These are phyloP conservation scores for Teinopalpus imperialis DNA, from an alignment of 2,888 invertebrate genomes.

Conservation along the genomic window DNA sequence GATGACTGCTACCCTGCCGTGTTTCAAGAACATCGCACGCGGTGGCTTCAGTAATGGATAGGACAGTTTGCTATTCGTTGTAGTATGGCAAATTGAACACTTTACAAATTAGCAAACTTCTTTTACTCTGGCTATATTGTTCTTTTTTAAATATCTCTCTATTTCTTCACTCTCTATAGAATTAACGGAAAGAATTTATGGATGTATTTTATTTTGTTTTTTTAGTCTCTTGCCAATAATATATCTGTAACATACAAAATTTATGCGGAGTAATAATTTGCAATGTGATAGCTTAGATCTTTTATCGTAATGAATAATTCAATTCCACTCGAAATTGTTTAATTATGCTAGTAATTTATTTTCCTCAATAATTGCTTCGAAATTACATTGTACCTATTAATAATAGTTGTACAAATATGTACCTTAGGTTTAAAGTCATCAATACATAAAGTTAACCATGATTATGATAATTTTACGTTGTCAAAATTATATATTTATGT, in stretches of 20 bases:
- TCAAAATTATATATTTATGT: conserved; percentile 68
- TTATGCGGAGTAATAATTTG: conserved; percentile 62
- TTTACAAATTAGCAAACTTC: conserved; percentile 55
- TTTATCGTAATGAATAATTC: conserved; percentile 55
- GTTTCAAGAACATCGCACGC: conserved; percentile 69
- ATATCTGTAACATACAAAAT: conserved; percentile 64
- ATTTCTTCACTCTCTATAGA: conserved; percentile 74
- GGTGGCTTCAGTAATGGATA: conserved; percentile 49
- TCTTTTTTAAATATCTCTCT: conserved; percentile 58
- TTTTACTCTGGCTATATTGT: conserved; percentile 52
- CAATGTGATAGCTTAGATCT: conserved; percentile 77
- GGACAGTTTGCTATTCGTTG: conserved; percentile 70
- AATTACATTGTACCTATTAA: conserved; percentile 43
- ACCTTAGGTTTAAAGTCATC: conserved; percentile 62
- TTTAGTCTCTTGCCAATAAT: conserved; percentile 78
- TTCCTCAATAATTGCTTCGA: conserved; percentile 41
- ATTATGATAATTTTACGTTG: conserved; percentile 56
- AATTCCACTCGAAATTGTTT: conserved; percentile 53
- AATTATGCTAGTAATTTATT: conserved; percentile 56
- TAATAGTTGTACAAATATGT: conserved; percentile 71
- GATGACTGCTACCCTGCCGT: conserved; percentile 62
- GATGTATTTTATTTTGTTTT: conserved; percentile 56
- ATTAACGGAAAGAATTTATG: conserved; percentile 61
- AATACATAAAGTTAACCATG: conserved; percentile 65
- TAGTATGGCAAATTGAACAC: conserved; percentile 75